Evolutionary conservation across 2,797 vertebrate species (phyloP), one percentile per base, ranked within the genome.

Genomic region (Numenius phaeopus): DNA sequence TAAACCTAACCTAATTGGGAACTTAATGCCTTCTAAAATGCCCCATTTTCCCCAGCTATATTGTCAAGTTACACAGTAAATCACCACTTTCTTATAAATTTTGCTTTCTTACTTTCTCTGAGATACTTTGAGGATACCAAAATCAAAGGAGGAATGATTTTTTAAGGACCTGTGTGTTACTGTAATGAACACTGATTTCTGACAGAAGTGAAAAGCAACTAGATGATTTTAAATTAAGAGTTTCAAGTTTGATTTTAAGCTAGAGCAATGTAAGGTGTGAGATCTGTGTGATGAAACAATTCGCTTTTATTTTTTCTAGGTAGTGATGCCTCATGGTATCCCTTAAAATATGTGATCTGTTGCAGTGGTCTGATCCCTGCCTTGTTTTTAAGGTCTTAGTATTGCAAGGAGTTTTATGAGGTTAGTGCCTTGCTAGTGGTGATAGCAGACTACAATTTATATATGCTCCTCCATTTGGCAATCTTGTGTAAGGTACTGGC

Each of bases 271-370:
- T 55, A 23, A 62, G 8, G 22, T 22, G 7, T 8, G 5, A 73
- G 66, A 14, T 55, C 18, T 69, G 22, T 62, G 29, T 37, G 37
- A 47, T 44, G 34, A 55, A 87, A 24, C 22, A 73, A 5, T 4
- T 67, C 18, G 12, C 7, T 27, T 46, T 77, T 37, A 11, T 69
- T 62, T 44, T 7, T 50, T 14, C 22, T 26, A 3, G 5, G 9
- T 46, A 29, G 8, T 13, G 34, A 22, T 69, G 13, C 34, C n/a
- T 86, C 34, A 10, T 0, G 0, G 0, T 29, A 9, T 3, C 30
- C 13, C 24, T 59, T 59, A 7, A 4, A 27, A 27, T 58, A 5
- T 3, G 11, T 24, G 22, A 14, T 37, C 34, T 81, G 8, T 59
- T 82, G 12, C 46, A 82, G 52, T 7, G 1, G 2, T 84, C 14